Evolutionary conservation across 2,113 vertebrate species (phyloP), one percentile per base, ranked within the genome.

Genomic region (Callospermophilus lateralis): DNA sequence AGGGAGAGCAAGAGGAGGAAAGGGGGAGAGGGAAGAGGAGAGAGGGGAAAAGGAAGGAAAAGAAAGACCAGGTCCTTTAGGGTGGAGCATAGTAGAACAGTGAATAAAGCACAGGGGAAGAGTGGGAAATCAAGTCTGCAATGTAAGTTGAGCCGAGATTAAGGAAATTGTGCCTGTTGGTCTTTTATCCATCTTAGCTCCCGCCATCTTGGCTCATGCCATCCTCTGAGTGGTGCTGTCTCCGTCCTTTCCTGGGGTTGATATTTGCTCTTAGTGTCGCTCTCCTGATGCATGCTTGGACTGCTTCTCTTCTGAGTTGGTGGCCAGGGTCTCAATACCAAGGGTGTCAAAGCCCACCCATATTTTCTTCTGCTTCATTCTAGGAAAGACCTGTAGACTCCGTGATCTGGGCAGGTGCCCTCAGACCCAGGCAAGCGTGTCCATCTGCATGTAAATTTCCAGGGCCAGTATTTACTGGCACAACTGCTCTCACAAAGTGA

Each of bases 41-140:
- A 15, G 13, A 11, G 61, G 26, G 28, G 73, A 34, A 8, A 32
- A 4, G 7, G 2, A 32, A 61, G 42, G 51, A 20, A 61, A 30
- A 81, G 84, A 79, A 58, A n/a, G 39, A 34, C 13, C 1, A 7
- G 3, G 15, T 48, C n/a, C 22, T 34, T n/a, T 20, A 6, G 45
- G 45, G 45, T 45, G 45, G 45, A 45, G 45, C 45, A 8, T 45
- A 45, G 8, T 45, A 45, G 45, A 8, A 9, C 9, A 8, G 39
- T n/a, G 13, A 67, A 39, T 6, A 20, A 32, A 37, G 4, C 2
- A 12, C 0, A 55, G 11, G 42, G 2, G 63, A 77, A 32, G 2
- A 53, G 4, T 22, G 42, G 37, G 42, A 22, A 34, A 32, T 34
- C 26, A 24, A 39, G 4, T 7, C 20, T 67, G 16, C n/a, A 45